Evolutionary conservation across 2,797 vertebrate genomes (phyloP).

Genomic region (Tokudaia tokunoshimensis): DNA sequence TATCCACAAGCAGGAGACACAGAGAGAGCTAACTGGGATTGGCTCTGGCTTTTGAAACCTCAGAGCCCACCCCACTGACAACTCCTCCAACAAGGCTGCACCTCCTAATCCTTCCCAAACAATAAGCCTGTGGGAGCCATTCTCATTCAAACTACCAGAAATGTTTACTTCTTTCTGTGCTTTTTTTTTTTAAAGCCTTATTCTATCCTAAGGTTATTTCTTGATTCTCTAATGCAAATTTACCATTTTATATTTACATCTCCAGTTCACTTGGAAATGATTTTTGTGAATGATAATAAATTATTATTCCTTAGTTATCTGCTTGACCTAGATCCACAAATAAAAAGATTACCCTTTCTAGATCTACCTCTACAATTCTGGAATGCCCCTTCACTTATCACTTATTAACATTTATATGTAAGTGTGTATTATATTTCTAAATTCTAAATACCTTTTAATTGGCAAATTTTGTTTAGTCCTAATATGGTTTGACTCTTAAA

Average conservation of each 20-base stretch:
- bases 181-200: conserved; percentile 15
- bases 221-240: neutral
- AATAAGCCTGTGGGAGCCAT: neutral
- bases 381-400: neutral
- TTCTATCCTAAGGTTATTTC: neutral
- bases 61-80: neutral
- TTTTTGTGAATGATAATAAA: conserved; percentile 33
- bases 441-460: neutral
- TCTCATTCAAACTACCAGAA: neutral
- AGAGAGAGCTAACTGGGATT: neutral
- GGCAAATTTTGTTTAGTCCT: neutral
- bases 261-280: conserved; percentile 11
- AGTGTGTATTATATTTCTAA: neutral
- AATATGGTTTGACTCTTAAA: neutral
- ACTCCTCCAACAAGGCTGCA: neutral
- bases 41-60: neutral
- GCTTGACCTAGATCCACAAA: neutral
- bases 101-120: neutral
- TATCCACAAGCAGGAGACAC: neutral
- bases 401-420: neutral
- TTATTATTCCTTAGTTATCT: neutral
- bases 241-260: neutral
- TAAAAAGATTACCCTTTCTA: neutral
- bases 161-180: neutral
- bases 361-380: neutral